Base-by-base conservation (phyloP, 1,140 invertebrate species). In the Drosophila ironensis region DNA sequence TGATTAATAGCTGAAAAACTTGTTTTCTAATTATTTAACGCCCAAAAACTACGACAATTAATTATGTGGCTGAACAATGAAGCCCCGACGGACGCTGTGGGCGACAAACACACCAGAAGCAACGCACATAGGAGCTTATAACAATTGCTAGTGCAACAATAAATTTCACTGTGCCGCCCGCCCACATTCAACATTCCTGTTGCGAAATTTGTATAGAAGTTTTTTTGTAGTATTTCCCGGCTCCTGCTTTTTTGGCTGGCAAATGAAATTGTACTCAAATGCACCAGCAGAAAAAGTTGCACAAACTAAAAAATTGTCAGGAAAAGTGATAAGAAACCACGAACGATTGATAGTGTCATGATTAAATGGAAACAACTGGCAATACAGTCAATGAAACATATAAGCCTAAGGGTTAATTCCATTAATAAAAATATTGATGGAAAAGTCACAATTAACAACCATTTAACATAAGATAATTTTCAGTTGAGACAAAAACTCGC, bases 21-120 rank as follows among this genome's bases (percentile, higher is more conserved):
- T 80, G 80, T 86, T 86, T 86, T 86, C 80, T 86, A 86, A 86
- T 86, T 86, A 86, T 86, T 86, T 86, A 86, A 86, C 80, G 80
- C 75, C 77, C 60, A 46, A 80, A 86, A 86, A 86, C 81, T 80
- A 86, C 80, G 75, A 86, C 80, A 86, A 86, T 86, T 86, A 86
- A 86, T 86, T 86, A 86, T 86, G 80, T 80, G 80, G 80, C 74
- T 72, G 75, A 86, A 86, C 80, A 87, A 86, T 86, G 73, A 86
- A 86, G 77, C 71, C 68, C 52, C 54, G 61, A 56, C 45, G 70
- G 74, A 71, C 70, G 70, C 59, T 78, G 64, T 86, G 80, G 74
- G 59, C 48, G 61, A 73, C 48, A 52, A 73, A 72, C 50, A 61
- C 41, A 59, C 22, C 46, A 53, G 27, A 35, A 22, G 37, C 40